These are phyloP conservation scores for Marmota flaviventris DNA, from an alignment of 2,113 vertebrate species.

Conservation along the genomic window DNA sequence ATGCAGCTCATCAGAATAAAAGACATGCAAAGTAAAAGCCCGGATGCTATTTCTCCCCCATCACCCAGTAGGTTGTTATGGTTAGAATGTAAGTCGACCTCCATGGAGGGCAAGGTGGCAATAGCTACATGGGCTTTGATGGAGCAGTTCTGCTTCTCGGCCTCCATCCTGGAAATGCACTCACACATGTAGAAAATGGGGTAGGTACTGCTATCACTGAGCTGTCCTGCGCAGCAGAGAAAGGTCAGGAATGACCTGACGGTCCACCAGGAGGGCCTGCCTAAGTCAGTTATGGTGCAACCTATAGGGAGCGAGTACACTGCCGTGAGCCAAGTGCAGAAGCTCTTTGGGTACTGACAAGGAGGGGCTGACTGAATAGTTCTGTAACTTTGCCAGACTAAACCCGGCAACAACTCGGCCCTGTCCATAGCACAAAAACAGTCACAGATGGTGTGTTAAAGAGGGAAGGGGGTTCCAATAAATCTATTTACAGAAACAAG, in stretches of 20 bases:
- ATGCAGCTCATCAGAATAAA: slow-evolving; percentile 51
- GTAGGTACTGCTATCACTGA: background rate
- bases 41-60: no score
- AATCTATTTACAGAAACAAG: background rate
- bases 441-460: background rate
- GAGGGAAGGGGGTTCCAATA: background rate
- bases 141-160: background rate
- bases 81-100: background rate
- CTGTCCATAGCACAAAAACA: background rate
- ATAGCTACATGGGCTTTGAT: background rate
- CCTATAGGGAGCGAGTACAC: background rate
- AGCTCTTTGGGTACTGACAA: background rate
- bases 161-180: background rate
- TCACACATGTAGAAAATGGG: background rate
- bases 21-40: background rate
- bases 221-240: background rate
- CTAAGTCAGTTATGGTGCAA: background rate
- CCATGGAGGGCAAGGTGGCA: background rate
- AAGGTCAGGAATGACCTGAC: background rate
- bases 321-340: background rate
- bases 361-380: background rate
- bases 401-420: background rate
- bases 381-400: background rate
- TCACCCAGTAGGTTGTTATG: background rate
- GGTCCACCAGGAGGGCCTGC: background rate